Evolutionary conservation across 2,888 invertebrate genomes (phyloP), one percentile per base, ranked within the genome.

Genomic region (Gandaritis pyraliata): DNA sequence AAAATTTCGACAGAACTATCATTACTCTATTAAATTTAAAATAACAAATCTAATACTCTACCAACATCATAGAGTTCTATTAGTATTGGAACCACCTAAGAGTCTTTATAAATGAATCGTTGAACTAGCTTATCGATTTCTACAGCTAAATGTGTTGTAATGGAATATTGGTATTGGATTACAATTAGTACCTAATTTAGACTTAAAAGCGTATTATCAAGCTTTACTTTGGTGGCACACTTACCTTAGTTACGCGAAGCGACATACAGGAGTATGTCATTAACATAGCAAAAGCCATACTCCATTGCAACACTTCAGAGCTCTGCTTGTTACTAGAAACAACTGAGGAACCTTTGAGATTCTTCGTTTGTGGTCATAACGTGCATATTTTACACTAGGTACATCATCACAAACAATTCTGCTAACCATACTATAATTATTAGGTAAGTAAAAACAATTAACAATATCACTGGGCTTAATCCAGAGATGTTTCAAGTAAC

Each of bases 301-400:
- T 89, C 91, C 92, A 92, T 89, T 87, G 88, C 91, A 92, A 90
- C 90, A 92, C 89, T 84, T 86, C 82, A 82, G 74, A 75, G 69
- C 76, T 77, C 73, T 76, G 72, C 77, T 78, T 75, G 74, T 81
- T 83, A 85, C 77, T 80, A 80, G 80, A 84, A 83, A 76, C 74
- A 69, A 55, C 61, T 64, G 49, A 65, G 54, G 8, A 23, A 50
- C 56, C 43, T 62, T 57, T 53, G 43, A 52, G 3, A 41, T 15
- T 39, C 5, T 41, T 41, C 13, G 41, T 41, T 13, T 15, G 10
- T 41, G 10, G 15, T 15, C 41, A 15, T 41, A 0, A 16, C 10
- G 11, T 16, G 1, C 16, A n/a, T n/a, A n/a, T 43, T 10, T 11
- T 0, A 16, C 43, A 43, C 15, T 41, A 41, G 6, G 23, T 23